Conservation (phyloP, 2,888 invertebrate genomes). For the Falcaria lacertinaria region DNA sequence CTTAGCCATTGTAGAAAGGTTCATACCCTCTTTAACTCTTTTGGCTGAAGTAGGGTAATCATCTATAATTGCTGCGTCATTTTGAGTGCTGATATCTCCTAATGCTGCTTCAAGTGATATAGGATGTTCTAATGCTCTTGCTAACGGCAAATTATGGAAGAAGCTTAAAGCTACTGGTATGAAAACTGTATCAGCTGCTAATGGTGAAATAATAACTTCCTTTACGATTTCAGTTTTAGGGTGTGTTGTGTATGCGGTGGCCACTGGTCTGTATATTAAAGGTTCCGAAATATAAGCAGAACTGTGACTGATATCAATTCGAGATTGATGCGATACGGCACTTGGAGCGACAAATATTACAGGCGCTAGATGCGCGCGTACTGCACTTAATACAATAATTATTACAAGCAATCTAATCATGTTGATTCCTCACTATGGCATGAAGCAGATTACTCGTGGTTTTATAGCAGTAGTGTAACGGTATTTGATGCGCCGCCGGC, state of each 20-base stretch:
- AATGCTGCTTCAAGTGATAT: conserved; percentile 44
- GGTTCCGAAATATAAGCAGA: conserved; percentile 44
- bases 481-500: conserved; percentile 42
- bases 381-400: conserved; percentile 31
- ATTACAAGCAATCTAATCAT: conserved; percentile 50
- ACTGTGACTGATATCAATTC: conserved; percentile 66
- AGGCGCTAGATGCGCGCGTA: conserved; percentile 44
- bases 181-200: conserved; percentile 38
- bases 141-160: conserved; percentile 55
- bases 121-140: conserved; percentile 57
- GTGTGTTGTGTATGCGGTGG: conserved; percentile 28
- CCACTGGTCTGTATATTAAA: conserved; percentile 46
- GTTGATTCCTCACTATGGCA: conserved; percentile 34
- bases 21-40: conserved; percentile 2
- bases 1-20: conserved; percentile 1
- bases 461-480: conserved; percentile 63
- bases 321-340: conserved; percentile 78
- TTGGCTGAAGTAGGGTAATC: background rate
- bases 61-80: conserved; percentile 8
- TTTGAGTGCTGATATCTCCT: conserved; percentile 18
- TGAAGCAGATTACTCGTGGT: conserved; percentile 41
- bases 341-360: conserved; percentile 70
- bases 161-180: conserved; percentile 56
- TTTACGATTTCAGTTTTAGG: conserved; percentile 23
- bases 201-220: conserved; percentile 35